phyloP scores from a whole-genome alignment of 2,113 vertebrate species.

The Sinocyclocheilus grahami region DNA sequence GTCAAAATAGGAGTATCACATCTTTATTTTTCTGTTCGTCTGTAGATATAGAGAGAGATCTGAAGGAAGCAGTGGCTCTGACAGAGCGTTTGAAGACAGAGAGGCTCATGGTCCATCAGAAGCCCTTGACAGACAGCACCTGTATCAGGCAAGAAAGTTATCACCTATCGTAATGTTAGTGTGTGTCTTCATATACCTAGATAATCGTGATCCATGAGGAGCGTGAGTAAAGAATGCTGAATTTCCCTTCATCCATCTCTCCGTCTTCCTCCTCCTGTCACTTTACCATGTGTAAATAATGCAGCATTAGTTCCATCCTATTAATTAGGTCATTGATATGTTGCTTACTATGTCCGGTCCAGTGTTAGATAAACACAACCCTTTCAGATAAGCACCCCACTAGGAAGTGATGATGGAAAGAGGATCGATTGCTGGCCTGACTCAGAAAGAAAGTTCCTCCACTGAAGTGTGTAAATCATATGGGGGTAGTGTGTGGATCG shows the following conservation, averaged over 20 bases:
- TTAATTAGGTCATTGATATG: conserved; percentile 73
- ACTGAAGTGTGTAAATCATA: conserved; percentile 67
- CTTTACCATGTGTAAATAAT: conserved; percentile 67
- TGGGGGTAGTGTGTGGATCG: conserved; percentile 53
- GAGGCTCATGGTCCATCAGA: conserved; percentile 75
- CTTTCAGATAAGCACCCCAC: conserved; percentile 40
- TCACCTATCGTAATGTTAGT: not conserved
- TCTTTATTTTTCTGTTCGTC: not conserved
- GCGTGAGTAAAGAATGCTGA: not conserved
- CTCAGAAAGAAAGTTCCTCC: conserved; percentile 59
- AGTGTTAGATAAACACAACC: conserved; percentile 47
- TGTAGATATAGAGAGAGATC: conserved; percentile 78
- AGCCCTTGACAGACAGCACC: conserved; percentile 81
- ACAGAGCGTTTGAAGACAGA: conserved; percentile 78
- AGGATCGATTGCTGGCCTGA: conserved; percentile 62
- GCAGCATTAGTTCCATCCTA: conserved; percentile 67
- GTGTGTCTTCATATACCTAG: no score
- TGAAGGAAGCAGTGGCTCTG: conserved; percentile 70
- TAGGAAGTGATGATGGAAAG: conserved; percentile 61
- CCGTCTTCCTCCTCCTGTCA: conserved; percentile 42
- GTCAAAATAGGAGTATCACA: not conserved
- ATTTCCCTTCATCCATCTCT: conserved; percentile 18
- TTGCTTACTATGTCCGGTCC: conserved; percentile 63
- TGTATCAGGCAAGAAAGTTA: conserved; percentile 78
- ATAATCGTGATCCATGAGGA: conserved; percentile 16